These are phyloP conservation scores for Pogonocichla stellata DNA, from an alignment of 2,113 vertebrate species.

Conservation along the genomic window DNA sequence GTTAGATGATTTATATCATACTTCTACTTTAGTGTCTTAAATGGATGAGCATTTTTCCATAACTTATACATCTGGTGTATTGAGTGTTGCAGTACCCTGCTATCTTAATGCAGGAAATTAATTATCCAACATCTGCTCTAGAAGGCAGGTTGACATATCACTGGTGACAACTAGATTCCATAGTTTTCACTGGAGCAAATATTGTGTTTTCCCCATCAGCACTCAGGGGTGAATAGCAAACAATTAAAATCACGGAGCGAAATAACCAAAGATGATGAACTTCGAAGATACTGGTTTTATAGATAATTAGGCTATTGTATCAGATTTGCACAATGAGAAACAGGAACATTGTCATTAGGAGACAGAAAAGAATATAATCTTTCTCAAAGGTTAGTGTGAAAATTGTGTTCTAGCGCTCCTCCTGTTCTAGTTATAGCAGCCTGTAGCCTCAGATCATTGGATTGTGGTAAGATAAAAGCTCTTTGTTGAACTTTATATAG, in stretches of 20 bases:
- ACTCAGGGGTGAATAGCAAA: constrained; percentile 47
- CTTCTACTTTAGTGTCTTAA: constrained; percentile 4
- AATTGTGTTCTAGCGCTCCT: neutral
- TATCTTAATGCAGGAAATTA: constrained; percentile 64
- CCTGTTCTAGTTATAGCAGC: neutral
- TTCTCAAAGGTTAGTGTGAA: neutral
- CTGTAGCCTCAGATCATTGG: neutral
- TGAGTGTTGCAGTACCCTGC: constrained; percentile 30
- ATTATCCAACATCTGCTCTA: constrained; percentile 69
- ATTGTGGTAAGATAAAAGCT: neutral
- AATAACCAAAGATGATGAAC: neutral
- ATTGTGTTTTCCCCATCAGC: constrained; percentile 47
- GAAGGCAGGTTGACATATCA: constrained; percentile 51
- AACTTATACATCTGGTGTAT: constrained; percentile 25
- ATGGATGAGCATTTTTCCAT: neutral
- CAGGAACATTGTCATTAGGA: neutral
- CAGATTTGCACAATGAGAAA: constrained; percentile 18
- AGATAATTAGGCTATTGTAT: neutral
- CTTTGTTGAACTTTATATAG: neutral
- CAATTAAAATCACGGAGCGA: neutral
- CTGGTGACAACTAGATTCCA: constrained; percentile 17
- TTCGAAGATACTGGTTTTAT: neutral
- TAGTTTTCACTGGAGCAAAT: constrained; percentile 40
- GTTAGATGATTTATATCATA: neutral
- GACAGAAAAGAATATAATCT: neutral